Evolutionary conservation across 2,797 vertebrate species (phyloP).

Genomic region (Taeniopygia guttata): DNA sequence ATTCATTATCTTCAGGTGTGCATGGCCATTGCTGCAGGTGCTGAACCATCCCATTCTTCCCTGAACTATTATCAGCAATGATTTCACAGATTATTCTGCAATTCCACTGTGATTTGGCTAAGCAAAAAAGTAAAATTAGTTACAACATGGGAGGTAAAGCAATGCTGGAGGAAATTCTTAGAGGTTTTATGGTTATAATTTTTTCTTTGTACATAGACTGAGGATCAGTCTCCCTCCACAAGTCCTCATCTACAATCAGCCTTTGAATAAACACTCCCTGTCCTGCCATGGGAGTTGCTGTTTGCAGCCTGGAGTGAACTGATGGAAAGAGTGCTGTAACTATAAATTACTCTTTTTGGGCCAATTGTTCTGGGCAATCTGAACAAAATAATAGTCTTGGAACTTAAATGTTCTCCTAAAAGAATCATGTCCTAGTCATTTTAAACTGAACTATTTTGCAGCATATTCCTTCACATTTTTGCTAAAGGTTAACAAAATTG

Average conservation of each 20-base stretch:
- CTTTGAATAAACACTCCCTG: constrained; percentile 14
- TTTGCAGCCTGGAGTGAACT: constrained; percentile 10
- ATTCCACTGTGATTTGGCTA: background rate
- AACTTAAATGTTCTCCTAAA: background rate
- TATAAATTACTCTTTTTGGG: background rate
- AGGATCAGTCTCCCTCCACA: background rate
- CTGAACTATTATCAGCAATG: background rate
- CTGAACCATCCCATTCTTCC: background rate
- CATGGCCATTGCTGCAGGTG: background rate
- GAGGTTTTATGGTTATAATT: background rate
- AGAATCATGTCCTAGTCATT: background rate
- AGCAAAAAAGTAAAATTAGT: background rate
- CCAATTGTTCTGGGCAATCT: background rate
- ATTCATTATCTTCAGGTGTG: background rate
- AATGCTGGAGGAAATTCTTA: background rate
- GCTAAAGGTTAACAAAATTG: constrained; percentile 74
- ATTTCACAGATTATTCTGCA: background rate
- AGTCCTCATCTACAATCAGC: background rate
- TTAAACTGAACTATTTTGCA: constrained; percentile 40
- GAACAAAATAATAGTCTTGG: constrained; percentile 7
- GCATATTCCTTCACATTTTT: constrained; percentile 54
- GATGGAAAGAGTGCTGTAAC: background rate
- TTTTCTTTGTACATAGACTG: constrained; percentile 2
- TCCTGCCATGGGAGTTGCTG: background rate
- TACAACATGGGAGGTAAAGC: background rate